phyloP scores from a whole-genome alignment of 2,888 invertebrate species.

The Blastobasis adustella region DNA sequence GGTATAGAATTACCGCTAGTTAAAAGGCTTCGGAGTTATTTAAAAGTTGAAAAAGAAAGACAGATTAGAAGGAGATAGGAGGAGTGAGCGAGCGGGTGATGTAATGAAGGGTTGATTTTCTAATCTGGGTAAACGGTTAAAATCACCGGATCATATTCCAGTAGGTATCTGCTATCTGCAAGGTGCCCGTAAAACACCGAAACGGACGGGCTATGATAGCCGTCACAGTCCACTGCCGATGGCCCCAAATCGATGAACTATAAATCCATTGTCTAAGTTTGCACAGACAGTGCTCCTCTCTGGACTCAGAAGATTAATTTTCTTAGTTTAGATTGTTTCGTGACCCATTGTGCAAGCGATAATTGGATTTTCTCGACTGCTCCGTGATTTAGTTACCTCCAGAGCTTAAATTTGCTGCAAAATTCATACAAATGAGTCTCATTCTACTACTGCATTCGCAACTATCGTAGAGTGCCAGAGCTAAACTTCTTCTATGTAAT shows the following conservation, averaged over 20 bases:
- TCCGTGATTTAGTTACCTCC: constrained; percentile 67
- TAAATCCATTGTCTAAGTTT: constrained; percentile 75
- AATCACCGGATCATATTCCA: too few species aligned
- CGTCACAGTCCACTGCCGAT: constrained; percentile 46
- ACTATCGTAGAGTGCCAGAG: too few species aligned
- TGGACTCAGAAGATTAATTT: constrained; percentile 74
- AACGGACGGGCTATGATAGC: constrained; percentile 27
- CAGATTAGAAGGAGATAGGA: neutral
- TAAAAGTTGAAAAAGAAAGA: neutral
- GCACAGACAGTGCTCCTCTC: constrained; percentile 67
- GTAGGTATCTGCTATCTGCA: too few species aligned
- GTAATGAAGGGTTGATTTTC: too few species aligned
- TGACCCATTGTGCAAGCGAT: constrained; percentile 73
- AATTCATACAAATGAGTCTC: constrained; percentile 24
- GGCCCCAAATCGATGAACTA: constrained; percentile 70
- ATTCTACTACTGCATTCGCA: neutral
- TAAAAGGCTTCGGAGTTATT: constrained; percentile 2
- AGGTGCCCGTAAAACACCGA: too few species aligned
- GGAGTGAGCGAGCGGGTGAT: neutral
- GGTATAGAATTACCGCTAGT: constrained; percentile 7
- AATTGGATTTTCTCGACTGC: constrained; percentile 71
- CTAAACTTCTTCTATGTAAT: too few species aligned
- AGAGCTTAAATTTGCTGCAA: constrained; percentile 38
- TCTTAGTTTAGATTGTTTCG: constrained; percentile 76
- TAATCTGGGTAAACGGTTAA: too few species aligned